Evolutionary conservation across 2,888 invertebrate species (phyloP), one percentile per base, ranked within the genome.

Genomic region (Eueremaeus valkanovi): DNA sequence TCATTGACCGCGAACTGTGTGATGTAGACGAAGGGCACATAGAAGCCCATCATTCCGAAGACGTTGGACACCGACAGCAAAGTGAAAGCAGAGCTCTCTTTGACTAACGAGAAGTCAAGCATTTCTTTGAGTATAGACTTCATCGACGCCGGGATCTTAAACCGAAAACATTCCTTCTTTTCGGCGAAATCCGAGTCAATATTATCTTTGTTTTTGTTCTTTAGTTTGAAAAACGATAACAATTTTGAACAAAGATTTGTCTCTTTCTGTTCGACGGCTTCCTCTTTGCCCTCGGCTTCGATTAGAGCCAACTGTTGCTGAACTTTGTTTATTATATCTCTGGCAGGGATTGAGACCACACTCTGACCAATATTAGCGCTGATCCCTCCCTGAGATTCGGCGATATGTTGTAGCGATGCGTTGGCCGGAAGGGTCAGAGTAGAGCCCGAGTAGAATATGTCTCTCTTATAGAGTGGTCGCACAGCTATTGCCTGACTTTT

Each of bases 361-460:
- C 95, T 95, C 82, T 75, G 75, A 40, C 94, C 92, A 75, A 96
- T 88, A 83, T 95, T 96, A 79, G 91, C 91, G 74, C 91, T 90
- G 74, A 96, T 86, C 1, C 94, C 93, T 82, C 93, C 92, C 83
- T 95, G 94, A 77, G 93, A 93, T 61, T 75, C 66, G 33, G 51
- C 63, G 11, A 66, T 51, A 18, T 75, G 75, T 45, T 66, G 66
- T 13, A 75, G 27, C 8, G 75, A 75, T 83, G 92, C 92, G 40
- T 82, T 80, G 85, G 90, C 96, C 0, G 93, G 93, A 81, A 98
- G 87, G 85, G 97, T 93, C 77, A 91, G 87, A 31, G 98, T 92
- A 68, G 95, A 95, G 40, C 98, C 96, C 2, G 95, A 94, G 85
- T 97, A 97, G 87, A 98, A 97, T 82, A 97, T 96, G 85, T 98